Evolutionary conservation across 2,888 invertebrate species (phyloP), one percentile per base, ranked within the genome.

Genomic region (Zygothrica quintamaculata): DNA sequence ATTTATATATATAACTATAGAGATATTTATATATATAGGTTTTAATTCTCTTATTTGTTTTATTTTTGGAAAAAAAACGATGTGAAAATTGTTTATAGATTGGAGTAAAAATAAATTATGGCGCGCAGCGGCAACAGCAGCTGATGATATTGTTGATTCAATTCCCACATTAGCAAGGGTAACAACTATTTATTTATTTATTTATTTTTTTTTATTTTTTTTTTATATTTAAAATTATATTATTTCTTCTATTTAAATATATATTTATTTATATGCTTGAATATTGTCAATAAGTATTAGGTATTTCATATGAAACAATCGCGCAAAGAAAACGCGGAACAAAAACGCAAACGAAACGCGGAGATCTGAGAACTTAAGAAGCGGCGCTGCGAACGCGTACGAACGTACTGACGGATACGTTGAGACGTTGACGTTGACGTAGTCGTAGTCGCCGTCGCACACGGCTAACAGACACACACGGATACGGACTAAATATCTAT

Each of bases 331-430:
- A 75, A 59, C 71, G 72, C 72, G 71, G 74, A 62, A 58, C 44
- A 18, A 48, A n/a, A 55, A 53, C 73, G 69, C 69, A 62, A 56
- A 59, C 74, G 74, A 47, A 70, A 74, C 75, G 71, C 71, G 71
- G 74, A 69, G 69, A 69, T 55, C 67, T 66, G 69, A 53, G 73
- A 69, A 73, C 53, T 51, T 66, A 84, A 84, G 77, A 77, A 78
- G 84, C 87, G 87, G 85, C 85, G 87, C 58, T 86, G 80, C 80
- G 81, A 74, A 86, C 80, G 80, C 80, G 87, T 86, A 81, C 80
- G 82, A 87, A 84, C 87, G 87, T 86, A 81, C 80, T 81, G 80
- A 81, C 87, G 87, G 84, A 80, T 64, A 84, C 81, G 81, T 55
- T 59, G 15, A 59, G 58, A 66, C 48, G 18, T 22, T 22, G 18